These are phyloP conservation scores for Manacus vitellinus DNA, from an alignment of 2,113 vertebrate species.

Conservation along the genomic window DNA sequence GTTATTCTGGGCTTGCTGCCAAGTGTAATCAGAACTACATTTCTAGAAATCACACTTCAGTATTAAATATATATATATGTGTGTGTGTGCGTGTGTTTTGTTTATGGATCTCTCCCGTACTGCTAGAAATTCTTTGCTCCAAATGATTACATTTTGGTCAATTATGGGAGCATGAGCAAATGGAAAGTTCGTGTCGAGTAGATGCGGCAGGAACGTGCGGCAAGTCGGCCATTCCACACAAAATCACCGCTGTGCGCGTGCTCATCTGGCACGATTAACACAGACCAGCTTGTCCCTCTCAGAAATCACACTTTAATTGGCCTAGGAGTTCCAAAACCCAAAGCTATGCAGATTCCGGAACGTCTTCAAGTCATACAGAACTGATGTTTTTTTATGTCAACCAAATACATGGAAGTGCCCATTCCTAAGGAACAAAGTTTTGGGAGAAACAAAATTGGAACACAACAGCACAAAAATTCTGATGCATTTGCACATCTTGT, in stretches of 20 bases:
- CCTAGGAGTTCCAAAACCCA: background rate
- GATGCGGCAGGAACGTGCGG: background rate
- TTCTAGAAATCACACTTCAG: background rate
- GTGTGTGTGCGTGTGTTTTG: background rate
- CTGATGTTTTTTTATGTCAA: background rate
- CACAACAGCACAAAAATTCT: background rate
- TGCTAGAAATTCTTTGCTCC: background rate
- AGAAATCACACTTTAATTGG: background rate
- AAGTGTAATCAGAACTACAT: background rate
- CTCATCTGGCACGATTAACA: background rate
- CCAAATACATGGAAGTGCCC: background rate
- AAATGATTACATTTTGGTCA: background rate
- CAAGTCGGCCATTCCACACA: background rate
- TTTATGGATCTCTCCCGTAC: background rate
- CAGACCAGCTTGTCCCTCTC: background rate
- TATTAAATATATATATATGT: background rate
- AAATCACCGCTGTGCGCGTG: background rate
- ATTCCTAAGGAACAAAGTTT: background rate
- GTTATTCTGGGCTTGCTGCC: slow-evolving; percentile 7
- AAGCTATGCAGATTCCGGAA: background rate
- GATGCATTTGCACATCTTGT: background rate
- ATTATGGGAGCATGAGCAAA: background rate
- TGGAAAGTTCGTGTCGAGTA: background rate
- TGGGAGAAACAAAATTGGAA: background rate
- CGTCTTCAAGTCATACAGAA: background rate